Base-by-base conservation (phyloP, 2,888 invertebrate species). In the Eristalis arbustorum region DNA sequence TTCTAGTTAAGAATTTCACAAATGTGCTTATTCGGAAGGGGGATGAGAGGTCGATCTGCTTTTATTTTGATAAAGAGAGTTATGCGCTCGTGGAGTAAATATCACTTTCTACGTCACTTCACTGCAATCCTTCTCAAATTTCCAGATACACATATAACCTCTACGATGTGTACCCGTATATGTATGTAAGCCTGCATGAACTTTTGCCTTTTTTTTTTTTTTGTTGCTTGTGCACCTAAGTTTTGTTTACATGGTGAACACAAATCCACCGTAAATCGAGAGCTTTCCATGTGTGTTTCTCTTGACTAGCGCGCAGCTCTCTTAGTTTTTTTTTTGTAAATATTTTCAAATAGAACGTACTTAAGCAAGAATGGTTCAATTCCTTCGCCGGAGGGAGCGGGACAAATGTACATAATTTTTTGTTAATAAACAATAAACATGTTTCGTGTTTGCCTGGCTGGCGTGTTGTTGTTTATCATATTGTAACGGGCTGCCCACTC, bases 221-320 rank as follows among this genome's bases (percentile, higher is more conserved):
- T 37, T 13, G 56, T 63, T 74, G 10, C 23, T 42, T 79, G 74
- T 31, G 37, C 64, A 73, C 66, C 69, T 67, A 72, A 31, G 69
- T 84, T n/a, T 84, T 84, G 80, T 84, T 84, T 84, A 84, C 80
- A 80, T 71, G 69, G 69, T 79, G 61, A 64, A 68, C 56, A 68
- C 56, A 31, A 80, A 49, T 68, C 23, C 18, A 59, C 42, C 49
- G 66, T 79, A 42, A 63, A 34, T 63, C 42, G 42, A 73, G 66
- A 83, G 83, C 78, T 77, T 83, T 77, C n/a, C 63, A 31, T 31
- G 6, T 34, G 13, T 64, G n/a, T 64, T 78, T 40, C 56, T 37
- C 23, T 74, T 64, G n/a, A 34, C 59, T 34, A 1, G 14, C 42
- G 42, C 42, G 18, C n/a, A 62, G 3, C 67, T 68, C 83, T 83